Conservation (phyloP, 2,113 vertebrate genomes). For the Thomomys bottae region DNA sequence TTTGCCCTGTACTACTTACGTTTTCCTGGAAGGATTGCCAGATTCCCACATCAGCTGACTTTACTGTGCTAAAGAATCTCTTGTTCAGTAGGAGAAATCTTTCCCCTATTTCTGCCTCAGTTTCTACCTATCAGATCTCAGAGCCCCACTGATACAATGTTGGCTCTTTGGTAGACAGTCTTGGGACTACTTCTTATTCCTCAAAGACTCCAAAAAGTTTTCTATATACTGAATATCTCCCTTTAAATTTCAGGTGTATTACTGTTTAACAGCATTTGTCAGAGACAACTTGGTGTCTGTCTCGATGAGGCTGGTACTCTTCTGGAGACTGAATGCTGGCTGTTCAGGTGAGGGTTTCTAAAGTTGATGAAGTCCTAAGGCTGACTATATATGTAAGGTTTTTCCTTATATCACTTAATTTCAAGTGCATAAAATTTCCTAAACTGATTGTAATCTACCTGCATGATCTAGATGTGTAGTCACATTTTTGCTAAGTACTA, state of each 20-base stretch:
- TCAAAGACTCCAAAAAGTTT: background rate
- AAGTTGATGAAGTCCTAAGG: too few relatives aligned
- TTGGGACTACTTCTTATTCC: background rate
- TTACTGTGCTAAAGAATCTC: background rate
- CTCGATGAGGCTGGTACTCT: background rate
- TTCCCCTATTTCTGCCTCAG: too few relatives aligned
- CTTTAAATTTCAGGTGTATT: background rate
- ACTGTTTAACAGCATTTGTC: background rate
- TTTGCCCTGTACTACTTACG: too few relatives aligned
- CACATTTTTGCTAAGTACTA: background rate
- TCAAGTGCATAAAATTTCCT: background rate
- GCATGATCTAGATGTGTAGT: background rate
- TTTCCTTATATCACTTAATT: background rate
- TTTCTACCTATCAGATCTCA: background rate
- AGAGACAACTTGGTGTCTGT: background rate
- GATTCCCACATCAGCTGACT: background rate
- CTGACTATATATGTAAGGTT: background rate
- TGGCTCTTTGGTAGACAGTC: background rate
- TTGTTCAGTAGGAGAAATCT: background rate
- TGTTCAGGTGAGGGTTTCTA: constrained; percentile 14
- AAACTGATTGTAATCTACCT: background rate
- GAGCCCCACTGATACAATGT: background rate
- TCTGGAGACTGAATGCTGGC: background rate
- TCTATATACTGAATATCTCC: background rate
- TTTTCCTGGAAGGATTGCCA: background rate